A percentile compares a stretch with the other conserved stretches of the same genome.
phyloP scores from a whole-genome alignment of 2,888 invertebrate species.

The Chaetogeoica ovagalla region DNA sequence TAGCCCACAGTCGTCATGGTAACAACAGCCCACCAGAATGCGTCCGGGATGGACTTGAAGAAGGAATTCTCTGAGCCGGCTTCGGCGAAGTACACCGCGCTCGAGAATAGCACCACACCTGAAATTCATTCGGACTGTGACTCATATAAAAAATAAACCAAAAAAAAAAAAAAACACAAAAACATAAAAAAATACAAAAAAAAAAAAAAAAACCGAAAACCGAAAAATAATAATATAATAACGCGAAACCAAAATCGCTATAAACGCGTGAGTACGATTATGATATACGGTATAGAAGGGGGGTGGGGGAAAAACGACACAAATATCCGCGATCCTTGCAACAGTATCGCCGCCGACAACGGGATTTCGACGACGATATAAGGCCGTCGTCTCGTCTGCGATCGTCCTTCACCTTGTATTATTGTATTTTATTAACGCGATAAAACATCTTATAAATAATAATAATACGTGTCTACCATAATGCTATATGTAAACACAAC shows the following conservation, averaged over 20 bases:
- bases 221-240: neutral
- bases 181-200: neutral
- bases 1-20: slow-evolving; percentile 99
- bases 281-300: too few species aligned
- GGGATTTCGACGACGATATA: too few species aligned
- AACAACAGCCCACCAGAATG: slow-evolving; percentile 99
- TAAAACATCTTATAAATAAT: too few species aligned
- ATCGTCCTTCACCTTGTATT: too few species aligned
- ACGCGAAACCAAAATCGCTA: neutral
- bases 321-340: too few species aligned
- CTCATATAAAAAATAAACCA: slow-evolving; percentile 51
- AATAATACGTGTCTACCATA: too few species aligned
- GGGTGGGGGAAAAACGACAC: too few species aligned
- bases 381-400: too few species aligned
- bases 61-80: slow-evolving; percentile 99
- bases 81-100: slow-evolving; percentile 99
- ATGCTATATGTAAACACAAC: too few species aligned
- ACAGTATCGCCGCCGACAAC: too few species aligned
- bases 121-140: slow-evolving; percentile 62
- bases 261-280: too few species aligned
- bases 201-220: neutral
- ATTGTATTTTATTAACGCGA: too few species aligned
- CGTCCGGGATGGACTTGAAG: slow-evolving; percentile 99
- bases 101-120: slow-evolving; percentile 99
- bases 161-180: slow-evolving; percentile 22